Conservation (phyloP, 2,797 vertebrate species). For the Amazona ochrocephala region DNA sequence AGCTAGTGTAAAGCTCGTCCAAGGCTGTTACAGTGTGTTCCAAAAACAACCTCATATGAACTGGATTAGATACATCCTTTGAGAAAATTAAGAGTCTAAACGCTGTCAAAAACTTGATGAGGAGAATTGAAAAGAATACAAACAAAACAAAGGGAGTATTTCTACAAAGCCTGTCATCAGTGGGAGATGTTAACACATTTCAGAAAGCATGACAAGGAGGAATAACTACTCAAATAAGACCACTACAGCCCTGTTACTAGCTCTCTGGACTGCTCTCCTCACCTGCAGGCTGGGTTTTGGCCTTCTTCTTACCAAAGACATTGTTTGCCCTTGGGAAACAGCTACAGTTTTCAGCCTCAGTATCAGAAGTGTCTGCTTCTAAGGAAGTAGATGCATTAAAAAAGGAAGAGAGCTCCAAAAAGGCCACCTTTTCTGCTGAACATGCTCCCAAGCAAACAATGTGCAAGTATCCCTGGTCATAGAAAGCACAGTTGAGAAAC, state of each 20-base stretch:
- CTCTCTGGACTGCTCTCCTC: background rate
- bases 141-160: constrained; percentile 55
- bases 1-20: constrained; percentile 33
- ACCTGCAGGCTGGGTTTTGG: background rate
- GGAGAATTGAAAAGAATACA: constrained; percentile 59
- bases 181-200: constrained; percentile 60
- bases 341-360: background rate
- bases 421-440: constrained; percentile 6
- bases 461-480: constrained; percentile 34
- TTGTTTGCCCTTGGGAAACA: background rate
- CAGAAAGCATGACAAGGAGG: constrained; percentile 27
- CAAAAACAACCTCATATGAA: constrained; percentile 63
- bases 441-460: constrained; percentile 26
- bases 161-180: constrained; percentile 45
- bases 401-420: constrained; percentile 5
- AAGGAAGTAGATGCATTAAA: background rate
- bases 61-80: constrained; percentile 63
- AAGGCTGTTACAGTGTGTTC: constrained; percentile 34
- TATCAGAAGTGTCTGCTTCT: background rate
- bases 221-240: constrained; percentile 14
- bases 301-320: background rate
- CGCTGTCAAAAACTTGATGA: constrained; percentile 62
- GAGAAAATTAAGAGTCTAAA: constrained; percentile 66
- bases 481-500: constrained; percentile 18
- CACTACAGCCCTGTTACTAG: background rate